Evolutionary conservation across 2,888 invertebrate genomes (phyloP).

Genomic region (Halictus ligatus): DNA sequence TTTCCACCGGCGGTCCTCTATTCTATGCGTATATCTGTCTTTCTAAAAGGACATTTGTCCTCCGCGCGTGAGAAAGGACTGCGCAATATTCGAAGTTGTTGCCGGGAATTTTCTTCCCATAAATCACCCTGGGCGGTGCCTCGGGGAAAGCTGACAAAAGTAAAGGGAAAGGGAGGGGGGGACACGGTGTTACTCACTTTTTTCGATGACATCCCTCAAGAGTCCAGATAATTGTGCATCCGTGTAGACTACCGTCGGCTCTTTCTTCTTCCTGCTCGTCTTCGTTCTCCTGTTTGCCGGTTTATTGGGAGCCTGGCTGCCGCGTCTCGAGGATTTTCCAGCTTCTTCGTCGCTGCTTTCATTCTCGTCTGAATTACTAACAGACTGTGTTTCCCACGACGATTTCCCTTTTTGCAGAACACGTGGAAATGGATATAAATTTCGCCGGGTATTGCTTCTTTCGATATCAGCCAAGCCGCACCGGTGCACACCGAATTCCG

Average conservation of each 20-base stretch:
- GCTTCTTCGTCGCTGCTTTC: slow-evolving; percentile 70
- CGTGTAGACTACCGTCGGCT: slow-evolving; percentile 75
- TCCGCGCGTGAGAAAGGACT: slow-evolving; percentile 18
- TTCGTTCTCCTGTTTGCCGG: slow-evolving; percentile 58
- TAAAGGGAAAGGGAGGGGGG: not conserved
- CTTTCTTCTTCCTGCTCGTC: slow-evolving; percentile 65
- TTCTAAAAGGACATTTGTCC: slow-evolving; percentile 51
- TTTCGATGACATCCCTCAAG: slow-evolving; percentile 79
- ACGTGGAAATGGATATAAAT: slow-evolving; percentile 63
- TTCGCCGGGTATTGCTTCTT: slow-evolving; percentile 42
- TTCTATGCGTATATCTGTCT: not conserved
- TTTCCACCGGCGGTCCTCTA: slow-evolving; percentile 11
- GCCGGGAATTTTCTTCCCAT: slow-evolving; percentile 62
- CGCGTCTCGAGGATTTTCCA: slow-evolving; percentile 64
- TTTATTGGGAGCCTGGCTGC: slow-evolving; percentile 56
- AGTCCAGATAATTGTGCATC: slow-evolving; percentile 81
- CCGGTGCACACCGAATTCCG: not conserved
- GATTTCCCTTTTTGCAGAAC: slow-evolving; percentile 75
- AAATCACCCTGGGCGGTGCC: slow-evolving; percentile 57
- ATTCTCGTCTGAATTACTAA: slow-evolving; percentile 74
- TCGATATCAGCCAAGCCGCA: not conserved
- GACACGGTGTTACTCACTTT: slow-evolving; percentile 84
- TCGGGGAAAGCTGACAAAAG: not conserved
- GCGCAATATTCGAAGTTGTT: slow-evolving; percentile 41
- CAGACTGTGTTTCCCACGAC: slow-evolving; percentile 79